These are phyloP conservation scores for Delphinapterus leucas DNA, from an alignment of 2,113 vertebrate species.

Conservation along the genomic window DNA sequence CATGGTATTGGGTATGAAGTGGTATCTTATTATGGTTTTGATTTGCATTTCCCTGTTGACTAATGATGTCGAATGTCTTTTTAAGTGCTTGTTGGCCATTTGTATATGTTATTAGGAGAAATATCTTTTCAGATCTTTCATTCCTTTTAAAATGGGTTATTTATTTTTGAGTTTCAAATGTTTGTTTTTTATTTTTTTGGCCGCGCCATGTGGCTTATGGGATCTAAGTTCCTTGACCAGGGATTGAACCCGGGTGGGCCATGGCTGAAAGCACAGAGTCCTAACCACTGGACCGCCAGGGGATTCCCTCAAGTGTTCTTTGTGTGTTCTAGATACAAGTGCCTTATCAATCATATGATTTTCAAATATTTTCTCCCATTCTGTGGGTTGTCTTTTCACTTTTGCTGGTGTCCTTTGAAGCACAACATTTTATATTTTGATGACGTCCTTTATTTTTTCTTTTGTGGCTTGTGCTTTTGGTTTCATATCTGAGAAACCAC, in stretches of 20 bases:
- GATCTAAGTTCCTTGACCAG: too few species aligned
- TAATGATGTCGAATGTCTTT: neutral
- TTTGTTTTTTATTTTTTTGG: neutral
- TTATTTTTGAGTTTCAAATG: neutral
- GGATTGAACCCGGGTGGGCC: too few species aligned
- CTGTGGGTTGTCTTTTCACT: neutral
- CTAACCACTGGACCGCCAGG: too few species aligned
- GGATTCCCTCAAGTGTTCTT: neutral
- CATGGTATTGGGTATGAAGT: neutral
- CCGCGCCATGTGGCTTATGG: too few species aligned
- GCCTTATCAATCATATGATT: neutral
- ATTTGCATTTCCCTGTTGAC: neutral
- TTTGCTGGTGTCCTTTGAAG: neutral
- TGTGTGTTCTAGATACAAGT: neutral
- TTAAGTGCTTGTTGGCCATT: neutral
- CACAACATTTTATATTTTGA: neutral
- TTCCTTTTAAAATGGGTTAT: neutral
- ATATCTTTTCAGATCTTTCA: neutral
- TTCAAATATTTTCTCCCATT: neutral
- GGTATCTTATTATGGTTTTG: neutral
- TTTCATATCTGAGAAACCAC: neutral
- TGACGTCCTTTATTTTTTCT: neutral
- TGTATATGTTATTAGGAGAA: constrained; percentile 16
- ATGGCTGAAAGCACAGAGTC: too few species aligned
- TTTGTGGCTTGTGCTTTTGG: neutral